phyloP scores from a whole-genome alignment of 2,888 invertebrate species.

The Falcaria lacertinaria region DNA sequence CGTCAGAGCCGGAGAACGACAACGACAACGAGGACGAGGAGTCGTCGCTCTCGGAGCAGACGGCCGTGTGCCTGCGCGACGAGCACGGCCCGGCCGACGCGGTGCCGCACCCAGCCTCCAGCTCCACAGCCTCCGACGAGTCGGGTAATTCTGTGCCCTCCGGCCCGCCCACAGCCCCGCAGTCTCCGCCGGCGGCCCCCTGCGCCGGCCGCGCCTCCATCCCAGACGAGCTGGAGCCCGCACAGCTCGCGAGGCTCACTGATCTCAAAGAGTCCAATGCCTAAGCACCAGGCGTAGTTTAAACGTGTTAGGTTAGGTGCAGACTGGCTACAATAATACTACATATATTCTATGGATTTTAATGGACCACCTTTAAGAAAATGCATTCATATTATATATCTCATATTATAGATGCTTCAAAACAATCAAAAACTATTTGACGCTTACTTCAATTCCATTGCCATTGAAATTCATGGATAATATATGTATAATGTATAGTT shows the following conservation, averaged over 20 bases:
- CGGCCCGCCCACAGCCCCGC: slow-evolving; percentile 77
- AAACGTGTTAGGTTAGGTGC: slow-evolving; percentile 7
- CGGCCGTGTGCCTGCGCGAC: slow-evolving; percentile 62
- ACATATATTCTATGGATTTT: not conserved
- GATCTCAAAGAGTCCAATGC: slow-evolving; percentile 95
- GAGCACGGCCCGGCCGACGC: slow-evolving; percentile 80
- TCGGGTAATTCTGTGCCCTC: slow-evolving; percentile 79
- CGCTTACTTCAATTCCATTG: not conserved
- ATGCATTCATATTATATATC: not conserved
- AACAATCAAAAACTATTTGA: not conserved
- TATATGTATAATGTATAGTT: not conserved
- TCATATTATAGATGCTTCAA: no score
- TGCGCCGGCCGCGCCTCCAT: slow-evolving; percentile 90
- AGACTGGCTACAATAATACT: not conserved
- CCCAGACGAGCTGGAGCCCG: slow-evolving; percentile 93
- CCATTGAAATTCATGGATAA: not conserved
- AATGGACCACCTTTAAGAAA: not conserved
- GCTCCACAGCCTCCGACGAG: slow-evolving; percentile 84
- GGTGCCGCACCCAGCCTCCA: slow-evolving; percentile 79
- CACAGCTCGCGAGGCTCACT: slow-evolving; percentile 92
- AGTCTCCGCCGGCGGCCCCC: slow-evolving; percentile 83
- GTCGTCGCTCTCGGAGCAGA: slow-evolving; percentile 71
- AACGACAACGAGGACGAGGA: slow-evolving; percentile 67
- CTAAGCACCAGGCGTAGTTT: slow-evolving; percentile 61
- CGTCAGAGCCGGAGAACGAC: slow-evolving; percentile 48